phyloP scores from a whole-genome alignment of 2,113 vertebrate species.

The Electrona antarctica region DNA sequence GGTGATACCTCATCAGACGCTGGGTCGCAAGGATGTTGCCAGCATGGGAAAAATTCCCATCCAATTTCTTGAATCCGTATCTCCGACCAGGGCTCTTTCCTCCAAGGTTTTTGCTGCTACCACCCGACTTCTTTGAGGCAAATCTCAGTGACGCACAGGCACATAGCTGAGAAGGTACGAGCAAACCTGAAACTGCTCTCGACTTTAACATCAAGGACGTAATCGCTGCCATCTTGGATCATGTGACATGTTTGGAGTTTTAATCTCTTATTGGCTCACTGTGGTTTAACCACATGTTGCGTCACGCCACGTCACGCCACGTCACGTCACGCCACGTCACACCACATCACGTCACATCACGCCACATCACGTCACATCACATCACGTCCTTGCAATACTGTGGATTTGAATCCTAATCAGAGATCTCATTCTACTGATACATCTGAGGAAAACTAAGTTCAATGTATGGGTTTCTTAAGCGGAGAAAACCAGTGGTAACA shows the following conservation, averaged over 20 bases:
- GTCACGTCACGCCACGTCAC: no score
- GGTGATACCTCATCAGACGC: slow-evolving; percentile 89
- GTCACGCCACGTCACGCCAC: no score
- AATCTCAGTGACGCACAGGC: slow-evolving; percentile 75
- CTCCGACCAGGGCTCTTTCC: slow-evolving; percentile 87
- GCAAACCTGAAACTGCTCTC: slow-evolving; percentile 67
- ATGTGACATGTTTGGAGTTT: background rate
- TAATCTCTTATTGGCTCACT: no score
- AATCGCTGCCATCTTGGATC: slow-evolving; percentile 73
- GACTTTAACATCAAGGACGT: slow-evolving; percentile 67
- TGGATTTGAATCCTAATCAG: background rate
- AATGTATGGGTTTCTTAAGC: background rate
- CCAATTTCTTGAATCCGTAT: slow-evolving; percentile 87
- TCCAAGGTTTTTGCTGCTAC: slow-evolving; percentile 87
- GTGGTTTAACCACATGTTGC: no score
- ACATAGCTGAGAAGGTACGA: slow-evolving; percentile 43
- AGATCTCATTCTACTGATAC: background rate
- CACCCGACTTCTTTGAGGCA: slow-evolving; percentile 90
- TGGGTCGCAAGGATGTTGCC: slow-evolving; percentile 94
- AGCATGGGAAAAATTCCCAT: slow-evolving; percentile 90
- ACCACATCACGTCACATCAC: no score
- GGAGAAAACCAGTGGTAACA: no score
- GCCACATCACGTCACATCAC: background rate
- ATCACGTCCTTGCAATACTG: background rate
- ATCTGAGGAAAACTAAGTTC: background rate